Base-by-base conservation (phyloP, 2,797 vertebrate genomes). In the Oryzias sinensis region DNA sequence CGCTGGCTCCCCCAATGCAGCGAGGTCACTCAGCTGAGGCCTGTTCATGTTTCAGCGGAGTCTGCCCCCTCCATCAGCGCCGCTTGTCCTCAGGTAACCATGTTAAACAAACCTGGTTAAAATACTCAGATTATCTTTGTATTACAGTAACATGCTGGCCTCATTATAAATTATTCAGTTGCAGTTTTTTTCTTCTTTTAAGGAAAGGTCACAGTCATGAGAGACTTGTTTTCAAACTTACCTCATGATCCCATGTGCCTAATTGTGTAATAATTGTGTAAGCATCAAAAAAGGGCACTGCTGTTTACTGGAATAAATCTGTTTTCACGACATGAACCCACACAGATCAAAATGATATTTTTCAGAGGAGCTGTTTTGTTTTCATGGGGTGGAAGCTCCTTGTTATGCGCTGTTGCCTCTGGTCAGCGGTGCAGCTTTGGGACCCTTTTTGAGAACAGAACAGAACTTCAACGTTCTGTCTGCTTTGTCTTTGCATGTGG, bases 21-120 rank as follows among this genome's bases (percentile, higher is more conserved):
- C 85, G 92, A 85, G 90, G 90, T 29, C 88, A 92, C 43, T 70
- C 89, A 0, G 77, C 74, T 14, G 92, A 93, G 15, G 83, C 56
- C 5, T 93, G 92, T 78, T 89, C 92, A 75, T 93, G 92, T 69
- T 93, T 93, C 87, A 93, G 82, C 1, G 92, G 92, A 58, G 80
- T 92, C 84, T 93, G 92, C 71, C 85, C 68, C 55, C 91, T 93
- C 43, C 92, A 93, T 76, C 92, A 93, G 75, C 90, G 92, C n/a
- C 88, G 92, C 64, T 73, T 92, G 16, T 89, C 92, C 71, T 76
- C 90, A 90, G 92, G 92, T 91, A 92, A 87, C 51, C 25, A 15
- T 37, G 2, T 3, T 37, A 37, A 46, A 40, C 54, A 16, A 43
- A 44, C 13, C 14, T 43, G 33, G 33, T 37, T 13, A 33, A 33